Evolutionary conservation across 2,888 invertebrate genomes (phyloP).

Genomic region (Apamea monoglypha): DNA sequence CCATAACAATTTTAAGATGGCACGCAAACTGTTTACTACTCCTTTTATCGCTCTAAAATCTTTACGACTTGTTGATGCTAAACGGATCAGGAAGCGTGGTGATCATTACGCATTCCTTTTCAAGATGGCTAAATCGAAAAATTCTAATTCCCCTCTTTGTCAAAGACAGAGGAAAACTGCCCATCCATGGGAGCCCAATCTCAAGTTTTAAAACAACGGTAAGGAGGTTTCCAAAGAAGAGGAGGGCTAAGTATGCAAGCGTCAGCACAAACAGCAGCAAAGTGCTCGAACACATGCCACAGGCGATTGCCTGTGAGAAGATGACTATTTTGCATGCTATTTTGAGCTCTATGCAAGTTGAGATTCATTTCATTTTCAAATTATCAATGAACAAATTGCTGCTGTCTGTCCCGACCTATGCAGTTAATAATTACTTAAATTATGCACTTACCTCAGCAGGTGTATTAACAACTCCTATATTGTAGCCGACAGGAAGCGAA

Average conservation of each 20-base stretch:
- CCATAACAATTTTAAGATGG: constrained; percentile 16
- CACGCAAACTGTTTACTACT: constrained; percentile 14
- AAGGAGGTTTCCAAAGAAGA: no score
- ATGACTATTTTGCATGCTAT: neutral
- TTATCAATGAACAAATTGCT: neutral
- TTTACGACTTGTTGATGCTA: neutral
- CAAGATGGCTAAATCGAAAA: neutral
- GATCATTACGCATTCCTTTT: neutral
- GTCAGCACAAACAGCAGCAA: neutral
- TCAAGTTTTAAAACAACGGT: neutral
- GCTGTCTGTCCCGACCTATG: neutral
- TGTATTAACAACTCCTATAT: constrained; percentile 96
- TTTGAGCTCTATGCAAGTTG: neutral
- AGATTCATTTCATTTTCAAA: neutral
- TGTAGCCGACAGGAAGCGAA: constrained; percentile 95
- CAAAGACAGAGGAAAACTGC: neutral
- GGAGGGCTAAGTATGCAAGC: no score
- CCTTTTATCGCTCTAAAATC: neutral
- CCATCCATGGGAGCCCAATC: no score
- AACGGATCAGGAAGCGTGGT: neutral
- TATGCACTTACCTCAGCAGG: constrained; percentile 92
- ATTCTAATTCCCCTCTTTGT: neutral
- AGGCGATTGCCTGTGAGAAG: no score
- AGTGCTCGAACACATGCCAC: neutral
- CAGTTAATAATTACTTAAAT: neutral